Evolutionary conservation across 2,888 invertebrate genomes (phyloP), one percentile per base, ranked within the genome.

Genomic region (Eumerus sabulonum): DNA sequence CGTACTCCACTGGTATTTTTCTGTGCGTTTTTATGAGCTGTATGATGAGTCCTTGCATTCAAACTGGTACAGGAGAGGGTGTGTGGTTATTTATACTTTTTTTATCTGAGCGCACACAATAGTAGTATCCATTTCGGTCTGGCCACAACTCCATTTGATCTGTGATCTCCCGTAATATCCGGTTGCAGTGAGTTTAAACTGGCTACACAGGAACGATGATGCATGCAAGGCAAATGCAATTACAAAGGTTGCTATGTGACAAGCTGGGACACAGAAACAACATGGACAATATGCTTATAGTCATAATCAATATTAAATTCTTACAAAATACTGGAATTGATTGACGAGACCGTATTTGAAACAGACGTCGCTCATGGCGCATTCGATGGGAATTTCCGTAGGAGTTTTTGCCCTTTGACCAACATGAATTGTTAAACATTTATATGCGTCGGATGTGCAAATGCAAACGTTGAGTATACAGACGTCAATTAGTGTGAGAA

Each of bases 281-380:
- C 27, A 7, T 27, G 27, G 27, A 27, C 27, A 7, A 27, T 2
- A 27, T 27, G 27, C 27, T 7, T 60, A 62, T 67, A 45, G 57
- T 27, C 59, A 57, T 60, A 73, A 64, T 63, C 57, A 51, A 72
- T 64, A 51, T 60, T 40, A 50, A 60, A 38, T 71, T 50, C 40
- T 56, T 50, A 36, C 54, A 42, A 53, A 47, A 59, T 57, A 45
- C 40, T 19, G n/a, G 51, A 13, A 63, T 59, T 53, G 63, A 59
- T 71, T 76, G 16, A 19, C 9, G 17, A 51, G 50, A 40, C 48
- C 45, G 53, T 35, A 42, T 48, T 54, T 40, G 19, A n/a, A 14
- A 13, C 50, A 47, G 9, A n/a, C 35, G 17, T 19, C 9, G 38
- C 19, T 40, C 11, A 14, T 36, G 40, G 4, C 16, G 14, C 13